Evolutionary conservation across 2,113 vertebrate species (phyloP), one percentile per base, ranked within the genome.

Genomic region (Deroptyus accipitrinus): DNA sequence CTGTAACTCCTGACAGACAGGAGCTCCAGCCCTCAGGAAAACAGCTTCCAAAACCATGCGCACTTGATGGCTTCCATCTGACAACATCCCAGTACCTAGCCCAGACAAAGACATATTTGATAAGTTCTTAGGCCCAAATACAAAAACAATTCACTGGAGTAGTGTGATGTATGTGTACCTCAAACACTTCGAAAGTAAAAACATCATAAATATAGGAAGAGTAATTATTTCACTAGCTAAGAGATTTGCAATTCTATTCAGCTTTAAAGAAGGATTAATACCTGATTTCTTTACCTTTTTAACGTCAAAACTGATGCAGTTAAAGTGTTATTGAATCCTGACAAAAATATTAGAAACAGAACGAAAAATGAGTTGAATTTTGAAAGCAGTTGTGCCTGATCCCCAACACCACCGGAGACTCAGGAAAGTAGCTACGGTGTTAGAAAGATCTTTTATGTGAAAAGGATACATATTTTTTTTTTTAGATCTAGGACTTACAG

Each of bases 371-470:
- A 94, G 68, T 63, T 75, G 59, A 30, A 85, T 28, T 95, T 93
- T 96, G 85, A 78, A 49, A 83, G 74, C 28, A 63, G 48, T n/a
- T 90, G 7, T 54, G 35, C 77, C 42, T 79, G 79, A 83, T 88
- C 87, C 46, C 74, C 10, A 67, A 13, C 39, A 94, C 37, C 63
- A 48, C 44, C 84, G 75, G 35, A 93, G 59, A 92, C 55, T 85
- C 74, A 54, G 64, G 83, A 88, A 95, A 92, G 75, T 31, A 42
- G 48, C 83, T 92, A 89, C 75, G 39, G n/a, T 78, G 33, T 64
- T 90, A 77, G 37, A 80, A 66, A 81, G 59, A 92, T 52, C 81
- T 27, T 85, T 84, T 75, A 86, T 76, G 70, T 95, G 93, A 75
- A 90, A 94, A 80, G 33, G 92, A 83, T 90, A 23, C 27, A 57